A percentile compares a stretch with the other conserved stretches of the same genome.
Conservation (phyloP, 2,888 invertebrate species). For the Saturnia pavonia region DNA sequence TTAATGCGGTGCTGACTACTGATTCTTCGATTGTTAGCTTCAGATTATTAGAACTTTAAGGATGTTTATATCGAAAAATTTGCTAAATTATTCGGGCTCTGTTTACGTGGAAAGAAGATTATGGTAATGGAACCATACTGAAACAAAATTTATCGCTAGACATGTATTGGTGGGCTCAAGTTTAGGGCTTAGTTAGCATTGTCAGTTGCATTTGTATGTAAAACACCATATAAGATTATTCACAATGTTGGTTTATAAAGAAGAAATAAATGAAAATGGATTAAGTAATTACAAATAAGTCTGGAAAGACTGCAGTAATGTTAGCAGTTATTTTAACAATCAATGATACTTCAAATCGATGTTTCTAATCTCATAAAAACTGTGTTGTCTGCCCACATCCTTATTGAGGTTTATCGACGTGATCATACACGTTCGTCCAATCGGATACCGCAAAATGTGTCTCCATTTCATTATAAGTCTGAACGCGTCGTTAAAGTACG, state of each 20-base stretch:
- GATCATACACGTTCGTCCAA: constrained; percentile 36
- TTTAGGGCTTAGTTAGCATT: too few relatives aligned
- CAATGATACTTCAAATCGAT: not conserved
- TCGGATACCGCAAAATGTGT: constrained; percentile 36
- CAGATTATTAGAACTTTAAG: not conserved
- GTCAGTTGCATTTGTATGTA: too few relatives aligned
- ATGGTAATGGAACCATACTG: too few relatives aligned
- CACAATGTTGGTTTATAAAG: not conserved
- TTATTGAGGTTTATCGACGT: constrained; percentile 20
- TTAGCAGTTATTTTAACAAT: not conserved
- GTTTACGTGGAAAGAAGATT: not conserved
- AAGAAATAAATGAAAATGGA: not conserved
- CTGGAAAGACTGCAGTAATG: not conserved
- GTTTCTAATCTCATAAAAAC: constrained; percentile 6
- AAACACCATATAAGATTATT: too few relatives aligned
- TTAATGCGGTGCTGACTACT: not conserved
- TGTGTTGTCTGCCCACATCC: constrained; percentile 1
- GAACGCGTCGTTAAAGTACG: constrained; percentile 44
- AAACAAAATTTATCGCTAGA: too few relatives aligned
- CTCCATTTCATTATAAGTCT: constrained; percentile 45
- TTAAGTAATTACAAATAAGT: not conserved
- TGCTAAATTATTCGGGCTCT: not conserved
- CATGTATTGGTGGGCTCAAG: too few relatives aligned
- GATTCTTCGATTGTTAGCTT: not conserved
- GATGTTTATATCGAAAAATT: not conserved